These are phyloP conservation scores for Melanostoma scalare DNA, from an alignment of 2,888 invertebrate genomes.

Conservation along the genomic window DNA sequence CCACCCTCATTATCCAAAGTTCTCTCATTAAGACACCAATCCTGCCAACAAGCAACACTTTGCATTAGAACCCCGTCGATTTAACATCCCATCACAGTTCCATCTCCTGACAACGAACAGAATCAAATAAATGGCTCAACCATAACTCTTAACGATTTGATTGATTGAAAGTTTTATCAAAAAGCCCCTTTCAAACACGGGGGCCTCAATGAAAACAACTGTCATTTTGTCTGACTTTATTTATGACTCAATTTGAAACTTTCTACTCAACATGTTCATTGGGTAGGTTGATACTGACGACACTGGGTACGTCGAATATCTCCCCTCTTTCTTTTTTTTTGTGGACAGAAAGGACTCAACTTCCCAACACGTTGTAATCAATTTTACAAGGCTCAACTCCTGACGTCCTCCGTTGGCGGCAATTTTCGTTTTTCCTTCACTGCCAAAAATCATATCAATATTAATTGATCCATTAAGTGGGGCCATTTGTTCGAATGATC, in stretches of 20 bases:
- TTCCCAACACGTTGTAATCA: constrained; percentile 44
- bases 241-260: constrained; percentile 48
- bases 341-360: constrained; percentile 14
- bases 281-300: neutral
- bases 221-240: constrained; percentile 53
- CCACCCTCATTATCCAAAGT: neutral
- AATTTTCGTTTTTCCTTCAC: constrained; percentile 34
- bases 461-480: constrained; percentile 67
- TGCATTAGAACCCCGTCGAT: neutral
- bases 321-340: neutral
- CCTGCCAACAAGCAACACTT: neutral
- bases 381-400: constrained; percentile 43
- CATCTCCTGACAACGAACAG: neutral
- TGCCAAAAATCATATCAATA: constrained; percentile 68
- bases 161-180: constrained; percentile 61
- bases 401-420: constrained; percentile 16
- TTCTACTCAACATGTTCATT: constrained; percentile 24
- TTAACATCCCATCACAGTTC: constrained; percentile 22
- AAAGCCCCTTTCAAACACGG: constrained; percentile 48
- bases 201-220: constrained; percentile 28
- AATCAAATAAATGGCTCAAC: constrained; percentile 48
- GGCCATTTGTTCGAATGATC: constrained; percentile 54
- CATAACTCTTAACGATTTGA: constrained; percentile 67
- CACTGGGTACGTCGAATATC: neutral
- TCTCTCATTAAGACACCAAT: neutral